Base-by-base conservation (phyloP, 1,140 invertebrate genomes). In the Oedothorax gibbosus region DNA sequence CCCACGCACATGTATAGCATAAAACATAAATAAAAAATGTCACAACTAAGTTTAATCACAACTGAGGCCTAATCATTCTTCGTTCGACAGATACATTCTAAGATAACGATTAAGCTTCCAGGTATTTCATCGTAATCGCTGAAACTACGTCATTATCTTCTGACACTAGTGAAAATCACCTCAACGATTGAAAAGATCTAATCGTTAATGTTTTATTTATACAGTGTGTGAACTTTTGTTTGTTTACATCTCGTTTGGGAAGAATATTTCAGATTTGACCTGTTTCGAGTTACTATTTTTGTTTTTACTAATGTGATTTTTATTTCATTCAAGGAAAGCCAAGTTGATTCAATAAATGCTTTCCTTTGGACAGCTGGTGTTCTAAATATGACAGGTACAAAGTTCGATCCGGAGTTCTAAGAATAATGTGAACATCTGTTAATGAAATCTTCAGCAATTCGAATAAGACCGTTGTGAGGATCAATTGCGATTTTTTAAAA, bases 181-280 rank as follows among this genome's bases (percentile, higher is more conserved):
- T 72, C 56, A 56, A 75, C 53, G 72, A 75, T 60, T 20, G 72
- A 75, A 56, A 35, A 15, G 72, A 75, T 60, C 53, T 15, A 75
- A 75, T 56, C 21, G 72, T 21, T 60, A 56, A 35, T 60, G 56
- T 75, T 75, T 60, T 75, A 60, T 75, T 75, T 75, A 75, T 75
- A 7, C 21, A 15, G 35, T 35, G 35, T 35, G 35, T 35, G 35
- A 35, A 35, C 35, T 35, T 71, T 20, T 75, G 72, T 75, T 75
- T 75, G 60, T 75, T 75, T 75, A 56, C 18, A 57, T 57, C 54
- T 60, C 20, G 50, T 21, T 18, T 7, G 15, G 50, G 50, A 54
- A 11, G 15, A n/a, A 53, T n/a, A 53, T n/a, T 21, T 12, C 49
- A 54, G 0, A 71, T 51, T 1, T 75, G 72, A 62, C 72, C 72